Conservation (phyloP, 2,888 invertebrate genomes). For the Sepiola atlantica region DNA sequence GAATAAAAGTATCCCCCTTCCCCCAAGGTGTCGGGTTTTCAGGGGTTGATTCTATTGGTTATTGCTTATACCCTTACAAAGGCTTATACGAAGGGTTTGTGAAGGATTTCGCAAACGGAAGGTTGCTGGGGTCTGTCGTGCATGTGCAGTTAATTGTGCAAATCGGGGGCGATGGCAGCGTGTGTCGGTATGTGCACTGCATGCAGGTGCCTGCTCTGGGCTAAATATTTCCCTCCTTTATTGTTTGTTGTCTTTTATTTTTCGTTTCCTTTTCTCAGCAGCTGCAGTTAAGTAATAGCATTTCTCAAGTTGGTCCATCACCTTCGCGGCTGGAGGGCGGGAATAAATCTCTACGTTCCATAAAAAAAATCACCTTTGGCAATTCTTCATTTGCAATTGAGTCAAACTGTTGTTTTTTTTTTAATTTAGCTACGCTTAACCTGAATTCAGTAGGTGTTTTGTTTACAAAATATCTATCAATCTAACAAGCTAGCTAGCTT, state of each 20-base stretch:
- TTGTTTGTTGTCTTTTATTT: too few species aligned
- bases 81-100: not conserved
- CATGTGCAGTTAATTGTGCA: not conserved
- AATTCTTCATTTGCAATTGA: not conserved
- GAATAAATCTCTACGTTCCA: not conserved
- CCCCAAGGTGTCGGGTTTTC: not conserved
- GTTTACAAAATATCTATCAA: not conserved
- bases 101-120: not conserved
- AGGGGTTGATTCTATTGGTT: not conserved
- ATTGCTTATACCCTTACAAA: not conserved
- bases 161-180: not conserved
- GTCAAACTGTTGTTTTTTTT: not conserved
- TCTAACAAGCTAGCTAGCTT: not conserved
- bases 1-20: not conserved
- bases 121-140: too few species aligned
- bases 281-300: not conserved
- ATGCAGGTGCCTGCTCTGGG: not conserved
- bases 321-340: not conserved
- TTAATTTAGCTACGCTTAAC: not conserved
- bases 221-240: not conserved
- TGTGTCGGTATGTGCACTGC: not conserved
- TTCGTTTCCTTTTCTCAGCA: not conserved
- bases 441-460: not conserved
- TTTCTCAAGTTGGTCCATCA: constrained; percentile 2
- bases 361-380: not conserved